Base-by-base conservation (phyloP, 35 echinoderm and acorn worm species). In the Strongylocentrotus purpuratus region DNA sequence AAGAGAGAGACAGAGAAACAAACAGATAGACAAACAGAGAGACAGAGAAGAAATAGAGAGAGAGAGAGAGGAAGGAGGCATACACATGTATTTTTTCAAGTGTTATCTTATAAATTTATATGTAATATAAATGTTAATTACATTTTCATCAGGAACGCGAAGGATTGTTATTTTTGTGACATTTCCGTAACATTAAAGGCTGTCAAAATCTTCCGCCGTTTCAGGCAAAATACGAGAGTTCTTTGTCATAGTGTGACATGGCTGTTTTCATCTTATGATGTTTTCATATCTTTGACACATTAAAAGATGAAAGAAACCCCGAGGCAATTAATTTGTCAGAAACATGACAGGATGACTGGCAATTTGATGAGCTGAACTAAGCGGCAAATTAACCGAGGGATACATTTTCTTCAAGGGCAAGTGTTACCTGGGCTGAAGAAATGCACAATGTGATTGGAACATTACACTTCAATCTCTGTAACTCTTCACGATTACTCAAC, bases 361-460 rank as follows among this genome's bases (percentile, higher is more conserved):
- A 78, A 78, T 28, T 78, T 78, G 65, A 78, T 78, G 65, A 78
- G 65, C 65, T 78, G 65, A 78, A 78, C 15, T 78, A 78, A 78
- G 65, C 28, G 65, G 28, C 4, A 78, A 78, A 78, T 78, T 78
- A 78, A 78, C 65, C 65, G 25, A 78, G 65, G 65, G 65, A 78
- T 78, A 8, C 20, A 28, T 78, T n/a, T n/a, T 78, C 65, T 78
- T 78, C 65, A 78, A 78, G 65, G 65, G 22, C 65, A 78, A 78
- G 65, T 22, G 65, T n/a, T n/a, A 78, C 65, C 28, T 7, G 25
- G 65, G 65, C 65, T 22, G 28, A 22, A 70, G 5, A 78, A 78
- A 78, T 78, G 65, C 28, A 28, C 5, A 78, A 78, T 78, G 65
- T n/a, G 65, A 78, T 78, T 22, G 65, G 22, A 78, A 7, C 20